phyloP scores from a whole-genome alignment of 2,797 vertebrate species.

The Hylomyscus alleni region DNA sequence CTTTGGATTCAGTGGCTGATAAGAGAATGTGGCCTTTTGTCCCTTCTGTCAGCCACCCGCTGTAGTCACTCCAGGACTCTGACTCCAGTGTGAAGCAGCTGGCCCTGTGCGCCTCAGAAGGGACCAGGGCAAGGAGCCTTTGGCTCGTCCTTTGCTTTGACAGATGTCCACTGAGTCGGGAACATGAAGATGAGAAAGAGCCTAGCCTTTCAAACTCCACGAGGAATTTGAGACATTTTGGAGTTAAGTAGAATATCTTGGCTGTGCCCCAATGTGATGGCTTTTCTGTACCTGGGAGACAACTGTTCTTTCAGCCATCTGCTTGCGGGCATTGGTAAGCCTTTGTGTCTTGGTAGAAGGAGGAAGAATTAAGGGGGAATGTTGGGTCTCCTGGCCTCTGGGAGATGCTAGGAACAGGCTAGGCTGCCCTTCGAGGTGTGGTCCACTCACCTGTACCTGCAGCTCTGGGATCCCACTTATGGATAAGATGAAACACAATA shows the following conservation, averaged over 20 bases:
- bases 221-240: background rate
- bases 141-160: background rate
- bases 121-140: background rate
- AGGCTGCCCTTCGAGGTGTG: background rate
- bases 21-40: background rate
- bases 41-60: background rate
- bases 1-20: background rate
- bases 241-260: background rate
- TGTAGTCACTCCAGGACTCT: background rate
- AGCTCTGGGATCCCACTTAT: background rate
- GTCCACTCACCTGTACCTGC: too few relatives aligned
- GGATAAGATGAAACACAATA: background rate
- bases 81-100: background rate
- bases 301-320: background rate
- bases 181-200: background rate
- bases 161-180: background rate
- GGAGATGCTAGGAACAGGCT: background rate
- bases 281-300: background rate
- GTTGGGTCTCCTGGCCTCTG: background rate
- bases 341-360: background rate
- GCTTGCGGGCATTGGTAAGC: background rate
- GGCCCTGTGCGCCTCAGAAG: background rate
- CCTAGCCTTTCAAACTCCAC: background rate
- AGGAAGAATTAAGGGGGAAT: background rate
- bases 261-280: background rate